Evolutionary conservation across 2,797 vertebrate species (phyloP), one percentile per base, ranked within the genome.

Genomic region (Enteromius trimaculatus): DNA sequence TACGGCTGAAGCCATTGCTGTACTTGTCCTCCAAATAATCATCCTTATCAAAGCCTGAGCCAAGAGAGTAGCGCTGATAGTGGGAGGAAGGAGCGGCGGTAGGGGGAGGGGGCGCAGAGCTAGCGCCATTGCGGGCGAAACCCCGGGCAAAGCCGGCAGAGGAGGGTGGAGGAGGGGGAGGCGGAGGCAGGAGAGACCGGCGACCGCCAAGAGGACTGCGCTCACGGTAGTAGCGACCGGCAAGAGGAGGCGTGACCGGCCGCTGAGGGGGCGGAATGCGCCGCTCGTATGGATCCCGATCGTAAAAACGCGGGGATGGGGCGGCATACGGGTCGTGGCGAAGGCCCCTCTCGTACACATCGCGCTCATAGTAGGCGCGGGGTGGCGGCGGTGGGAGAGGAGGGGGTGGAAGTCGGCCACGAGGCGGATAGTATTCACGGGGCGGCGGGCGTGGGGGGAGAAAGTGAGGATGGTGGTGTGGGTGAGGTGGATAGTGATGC

Each of bases 11-110:
- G 26, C 92, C 91, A 62, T 93, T 93, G 86, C 90, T 91, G 88
- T 93, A 93, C 84, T 91, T 91, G 86, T 93, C 92, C 79, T 93
- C 92, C 76, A 91, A 90, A 90, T 92, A 93, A 82, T 92, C 90
- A 81, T 91, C 90, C 85, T 92, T 93, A 82, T 93, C 92, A 42
- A 90, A 92, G 85, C 91, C 89, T 60, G 91, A 86, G 82, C 91
- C 90, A 10, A 91, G 65, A 64, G 90, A 89, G 84, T 93, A 94
- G 34, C 92, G 92, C 51, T 90, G 90, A 83, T 60, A 90, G 84
- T 77, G 85, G 84, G 91, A 34, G 82, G 89, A 66, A 74, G 88
- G 31, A 71, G 88, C 87, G 3, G 88, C 86, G 14, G 89, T 66
- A 11, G 87, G 87, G 14, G 92, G 90, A 77, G 82, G 91, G 76